Evolutionary conservation across 2,888 invertebrate species (phyloP), one percentile per base, ranked within the genome.

Genomic region (Ormyrus labotus): DNA sequence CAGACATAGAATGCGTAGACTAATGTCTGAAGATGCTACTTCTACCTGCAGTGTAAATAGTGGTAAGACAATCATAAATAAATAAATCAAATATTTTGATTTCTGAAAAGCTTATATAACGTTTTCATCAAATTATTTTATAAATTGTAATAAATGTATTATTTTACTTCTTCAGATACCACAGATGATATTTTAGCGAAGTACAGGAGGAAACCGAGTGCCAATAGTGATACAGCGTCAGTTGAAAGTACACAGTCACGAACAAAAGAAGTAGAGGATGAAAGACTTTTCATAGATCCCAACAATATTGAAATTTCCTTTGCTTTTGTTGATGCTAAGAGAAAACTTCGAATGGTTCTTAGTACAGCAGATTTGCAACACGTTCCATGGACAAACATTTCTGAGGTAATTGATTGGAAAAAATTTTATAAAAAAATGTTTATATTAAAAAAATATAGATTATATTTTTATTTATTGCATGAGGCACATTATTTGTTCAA

Each of bases 121-220:
- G 5, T 53, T 70, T 61, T 63, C 11, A 34, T 34, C 34, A 34
- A 34, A 34, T 34, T 51, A 47, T 10, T n/a, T 71, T 57, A 57
- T n/a, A 0, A 58, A 63, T 53, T 19, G 4, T 34, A 50, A 10
- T 57, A 9, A 60, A 48, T 67, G 19, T 13, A 72, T 60, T 0
- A 57, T 69, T 57, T 72, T 9, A 69, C 55, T 84, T 19, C 19
- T 84, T 8, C 72, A 89, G 97, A 97, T 92, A 94, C 94, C 55
- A 95, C 96, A 0, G 98, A 98, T 87, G 98, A 98, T 88, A 99
- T 99, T 88, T 92, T 99, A 84, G 98, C 97, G 61, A 99, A 98
- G 91, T 99, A 99, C 91, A 93, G 98, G 5, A 93, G 94, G 84
- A 94, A 95, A 89, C 92, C 93, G 77, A 93, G 93, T 82, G 92